phyloP scores from a whole-genome alignment of 2,888 invertebrate species.

The Meganola albula region DNA sequence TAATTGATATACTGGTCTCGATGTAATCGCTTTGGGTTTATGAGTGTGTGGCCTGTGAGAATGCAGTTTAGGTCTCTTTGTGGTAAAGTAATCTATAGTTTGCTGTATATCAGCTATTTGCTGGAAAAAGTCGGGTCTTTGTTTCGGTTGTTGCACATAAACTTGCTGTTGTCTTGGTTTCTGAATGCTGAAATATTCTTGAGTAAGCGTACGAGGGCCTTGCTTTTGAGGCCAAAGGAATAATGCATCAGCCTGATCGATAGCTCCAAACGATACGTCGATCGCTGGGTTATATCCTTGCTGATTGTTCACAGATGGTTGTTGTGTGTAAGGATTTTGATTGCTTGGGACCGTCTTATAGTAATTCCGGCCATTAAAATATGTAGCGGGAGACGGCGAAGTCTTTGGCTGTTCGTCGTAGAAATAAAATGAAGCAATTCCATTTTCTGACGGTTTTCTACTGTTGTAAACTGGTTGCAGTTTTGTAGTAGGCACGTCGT shows the following conservation, averaged over 20 bases:
- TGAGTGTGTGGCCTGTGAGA: constrained; percentile 54
- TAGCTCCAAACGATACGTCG: constrained; percentile 65
- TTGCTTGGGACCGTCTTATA: constrained; percentile 59
- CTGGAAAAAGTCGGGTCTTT: constrained; percentile 78
- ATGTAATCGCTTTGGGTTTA: constrained; percentile 70
- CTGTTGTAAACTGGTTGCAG: constrained; percentile 68
- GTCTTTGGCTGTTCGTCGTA: constrained; percentile 80
- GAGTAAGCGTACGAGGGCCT: constrained; percentile 68
- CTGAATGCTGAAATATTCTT: constrained; percentile 74
- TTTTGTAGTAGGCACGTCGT: constrained; percentile 74
- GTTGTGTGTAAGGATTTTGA: constrained; percentile 41
- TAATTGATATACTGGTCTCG: constrained; percentile 83
- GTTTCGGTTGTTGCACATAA: constrained; percentile 59
- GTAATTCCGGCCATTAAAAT: constrained; percentile 66
- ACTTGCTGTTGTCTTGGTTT: constrained; percentile 59
- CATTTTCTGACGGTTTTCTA: constrained; percentile 61
- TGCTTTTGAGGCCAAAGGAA: constrained; percentile 73
- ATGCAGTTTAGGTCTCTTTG: constrained; percentile 73
- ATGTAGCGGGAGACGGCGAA: constrained; percentile 75
- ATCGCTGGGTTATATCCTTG: constrained; percentile 54
- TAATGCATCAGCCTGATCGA: constrained; percentile 65
- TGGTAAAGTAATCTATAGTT: constrained; percentile 80
- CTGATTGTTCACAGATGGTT: constrained; percentile 51
- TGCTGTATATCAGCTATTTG: constrained; percentile 82
- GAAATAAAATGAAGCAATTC: constrained; percentile 81